Base-by-base conservation (phyloP, 2,797 vertebrate genomes). In the Sebastes goodei region DNA sequence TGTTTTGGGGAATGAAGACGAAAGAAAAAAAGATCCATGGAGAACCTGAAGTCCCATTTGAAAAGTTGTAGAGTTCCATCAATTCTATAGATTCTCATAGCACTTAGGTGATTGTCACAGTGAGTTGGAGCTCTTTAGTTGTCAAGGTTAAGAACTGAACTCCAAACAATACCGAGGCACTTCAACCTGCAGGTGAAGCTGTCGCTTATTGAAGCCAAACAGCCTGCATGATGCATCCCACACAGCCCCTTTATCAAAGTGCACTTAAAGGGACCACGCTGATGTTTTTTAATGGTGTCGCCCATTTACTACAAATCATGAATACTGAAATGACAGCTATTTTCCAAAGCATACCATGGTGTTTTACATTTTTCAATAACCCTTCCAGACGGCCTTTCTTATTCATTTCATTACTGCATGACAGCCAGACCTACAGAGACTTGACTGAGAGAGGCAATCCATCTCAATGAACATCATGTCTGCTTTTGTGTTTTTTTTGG, bases 101-200 rank as follows among this genome's bases (percentile, higher is more conserved):
- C 35, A 64, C 78, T 87, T 80, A 46, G 42, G 57, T 27, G 71
- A 83, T 64, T 65, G 60, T 79, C 30, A 10, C 9, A 71, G 23
- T 80, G 74, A 78, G 71, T 8, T 74, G 42, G 79, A 61, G 76
- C 79, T 78, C 70, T 85, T 63, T 30, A 76, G 72, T 53, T 66
- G 62, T 73, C 80, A 77, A 53, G 78, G 89, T 86, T 78, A 78
- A 82, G 68, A 75, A 85, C 62, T 20, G 25, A 85, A 76, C 75
- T 85, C 83, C 74, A 89, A 74, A 81, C 75, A 84, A 64, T 71
- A 67, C 53, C 14, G n/a, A 71, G 70, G 69, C 74, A 74, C 86
- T 88, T 78, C 81, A 82, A 42, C 63, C 69, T 77, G 74, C 61
- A 8, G 69, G 76, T 84, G 52, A 85, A 85, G 67, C 77, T n/a